A percentile compares a stretch with the other conserved stretches of the same genome.
Conservation (phyloP, 1,140 invertebrate species). For the Phymorhynchus buccinoides region DNA sequence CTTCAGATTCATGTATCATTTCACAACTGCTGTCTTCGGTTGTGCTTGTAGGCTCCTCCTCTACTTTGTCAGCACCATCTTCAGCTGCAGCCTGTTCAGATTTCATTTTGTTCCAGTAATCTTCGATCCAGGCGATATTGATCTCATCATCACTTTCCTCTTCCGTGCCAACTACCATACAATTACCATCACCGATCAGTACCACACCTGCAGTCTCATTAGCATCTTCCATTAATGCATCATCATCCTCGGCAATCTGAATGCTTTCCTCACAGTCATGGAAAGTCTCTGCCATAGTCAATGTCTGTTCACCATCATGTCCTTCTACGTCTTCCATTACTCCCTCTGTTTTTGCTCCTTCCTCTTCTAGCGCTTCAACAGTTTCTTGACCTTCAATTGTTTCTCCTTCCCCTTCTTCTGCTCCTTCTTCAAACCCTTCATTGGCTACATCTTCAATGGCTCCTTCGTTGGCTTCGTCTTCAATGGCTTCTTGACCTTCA, state of each 20-base stretch:
- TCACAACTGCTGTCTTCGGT: neutral
- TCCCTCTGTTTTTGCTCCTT: no score
- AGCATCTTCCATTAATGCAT: neutral
- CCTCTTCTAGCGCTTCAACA: no score
- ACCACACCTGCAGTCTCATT: neutral
- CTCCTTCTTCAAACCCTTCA: no score
- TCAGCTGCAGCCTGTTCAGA: neutral
- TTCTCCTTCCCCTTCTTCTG: no score
- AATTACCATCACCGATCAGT: neutral
- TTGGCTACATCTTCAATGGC: no score
- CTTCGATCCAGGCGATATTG: neutral
- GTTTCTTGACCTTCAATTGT: no score
- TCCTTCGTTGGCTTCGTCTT: no score
- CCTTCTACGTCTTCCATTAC: no score
- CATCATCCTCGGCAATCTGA: neutral
- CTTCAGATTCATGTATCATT: neutral
- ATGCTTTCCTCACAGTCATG: neutral
- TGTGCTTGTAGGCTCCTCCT: neutral
- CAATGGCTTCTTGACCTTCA: no score
- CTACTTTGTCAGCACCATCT: neutral
- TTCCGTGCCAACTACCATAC: neutral
- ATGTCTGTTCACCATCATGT: no score
- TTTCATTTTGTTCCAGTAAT: neutral
- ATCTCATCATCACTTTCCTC: neutral
- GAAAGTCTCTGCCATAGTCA: no score